A percentile compares a stretch with the other conserved stretches of the same genome.
Conservation (phyloP, 1,140 invertebrate genomes). For the Dendroctonus valens region DNA sequence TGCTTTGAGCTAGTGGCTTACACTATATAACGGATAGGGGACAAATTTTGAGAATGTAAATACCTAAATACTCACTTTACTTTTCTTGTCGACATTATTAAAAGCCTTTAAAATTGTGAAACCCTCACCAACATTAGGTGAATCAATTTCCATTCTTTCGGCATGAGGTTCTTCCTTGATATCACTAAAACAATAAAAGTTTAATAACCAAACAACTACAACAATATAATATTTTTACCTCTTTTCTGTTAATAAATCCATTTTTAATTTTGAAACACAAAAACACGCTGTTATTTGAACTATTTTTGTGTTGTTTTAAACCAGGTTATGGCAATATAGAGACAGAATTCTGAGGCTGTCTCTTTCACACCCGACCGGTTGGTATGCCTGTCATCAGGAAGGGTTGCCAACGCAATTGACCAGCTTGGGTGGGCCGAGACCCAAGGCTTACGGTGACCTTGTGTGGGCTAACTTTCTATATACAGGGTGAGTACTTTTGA, state of each 20-base stretch:
- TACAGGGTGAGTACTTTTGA: too few species aligned
- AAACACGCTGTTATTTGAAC: too few species aligned
- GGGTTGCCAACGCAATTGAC: too few species aligned
- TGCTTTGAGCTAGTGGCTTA: not conserved
- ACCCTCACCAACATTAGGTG: constrained; percentile 34
- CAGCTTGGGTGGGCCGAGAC: too few species aligned
- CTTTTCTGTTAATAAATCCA: constrained; percentile 47
- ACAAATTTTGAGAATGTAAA: not conserved
- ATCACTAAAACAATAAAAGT: constrained; percentile 34
- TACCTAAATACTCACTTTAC: constrained; percentile 36
- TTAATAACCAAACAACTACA: constrained; percentile 13
- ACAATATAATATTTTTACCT: constrained; percentile 35
- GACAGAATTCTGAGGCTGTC: too few species aligned
- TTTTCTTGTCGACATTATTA: constrained; percentile 37
- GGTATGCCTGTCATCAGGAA: too few species aligned
- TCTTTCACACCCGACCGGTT: too few species aligned
- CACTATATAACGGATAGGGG: constrained; percentile 8
- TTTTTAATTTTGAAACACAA: constrained; percentile 24
- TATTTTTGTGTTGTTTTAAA: not conserved
- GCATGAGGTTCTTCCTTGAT: constrained; percentile 18
- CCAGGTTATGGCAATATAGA: too few species aligned
- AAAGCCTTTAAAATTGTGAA: constrained; percentile 44
- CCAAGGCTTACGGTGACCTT: too few species aligned
- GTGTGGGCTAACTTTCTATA: too few species aligned
- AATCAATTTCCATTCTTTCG: constrained; percentile 21